Percentiles rank a stretch among this genome's conserved stretches.
These are phyloP conservation scores for Baronia brevicornis DNA, from an alignment of 2,888 invertebrate genomes.

Conservation along the genomic window DNA sequence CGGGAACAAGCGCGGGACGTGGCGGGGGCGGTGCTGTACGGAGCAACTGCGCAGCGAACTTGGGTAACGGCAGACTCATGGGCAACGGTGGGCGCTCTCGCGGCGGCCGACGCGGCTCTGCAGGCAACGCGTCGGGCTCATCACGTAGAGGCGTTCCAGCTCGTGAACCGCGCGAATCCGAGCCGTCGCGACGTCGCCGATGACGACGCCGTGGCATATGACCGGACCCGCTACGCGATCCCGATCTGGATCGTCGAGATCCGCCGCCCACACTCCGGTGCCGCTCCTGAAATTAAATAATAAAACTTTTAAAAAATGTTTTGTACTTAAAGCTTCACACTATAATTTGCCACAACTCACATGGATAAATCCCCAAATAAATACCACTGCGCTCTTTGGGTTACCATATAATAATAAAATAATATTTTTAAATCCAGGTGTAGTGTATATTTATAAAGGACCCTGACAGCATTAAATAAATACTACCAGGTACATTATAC, in stretches of 20 bases:
- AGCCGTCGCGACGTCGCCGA: constrained; percentile 63
- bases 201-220: constrained; percentile 64
- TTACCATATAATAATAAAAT: no score
- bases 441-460: no score
- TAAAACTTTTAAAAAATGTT: no score
- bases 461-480: no score
- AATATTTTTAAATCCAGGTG: no score
- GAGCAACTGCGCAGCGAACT: constrained; percentile 86
- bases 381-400: no score
- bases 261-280: constrained; percentile 45
- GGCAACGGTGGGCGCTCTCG: constrained; percentile 79
- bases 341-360: no score
- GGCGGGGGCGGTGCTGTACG: constrained; percentile 69
- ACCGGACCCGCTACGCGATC: constrained; percentile 44
- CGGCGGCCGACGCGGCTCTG: constrained; percentile 83
- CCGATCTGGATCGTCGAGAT: constrained; percentile 45
- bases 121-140: constrained; percentile 83
- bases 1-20: constrained; percentile 54
- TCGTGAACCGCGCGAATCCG: constrained; percentile 78
- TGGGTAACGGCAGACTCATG: constrained; percentile 89
- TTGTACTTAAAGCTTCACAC: no score
- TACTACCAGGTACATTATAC: no score
- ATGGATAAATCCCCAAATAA: no score
- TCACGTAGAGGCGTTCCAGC: constrained; percentile 91
- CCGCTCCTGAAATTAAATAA: constrained; percentile 55